Conservation (phyloP, 2,113 vertebrate genomes). For the Tiliqua scincoides region DNA sequence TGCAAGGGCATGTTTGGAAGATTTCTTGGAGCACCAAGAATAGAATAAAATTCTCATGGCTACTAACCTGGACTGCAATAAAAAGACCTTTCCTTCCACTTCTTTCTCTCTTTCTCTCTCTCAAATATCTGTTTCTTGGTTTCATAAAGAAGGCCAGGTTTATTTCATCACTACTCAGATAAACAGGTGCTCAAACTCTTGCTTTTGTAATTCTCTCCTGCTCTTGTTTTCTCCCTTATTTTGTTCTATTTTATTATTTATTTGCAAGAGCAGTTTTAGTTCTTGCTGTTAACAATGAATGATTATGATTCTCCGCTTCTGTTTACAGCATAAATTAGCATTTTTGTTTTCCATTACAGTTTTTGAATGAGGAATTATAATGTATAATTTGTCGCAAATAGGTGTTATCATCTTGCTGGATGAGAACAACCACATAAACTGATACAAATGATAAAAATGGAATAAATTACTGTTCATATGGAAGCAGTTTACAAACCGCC, state of each 20-base stretch:
- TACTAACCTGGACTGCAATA: conserved; percentile 1
- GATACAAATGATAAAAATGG: conserved; percentile 84
- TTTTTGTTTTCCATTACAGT: conserved; percentile 83
- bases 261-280: conserved; percentile 76
- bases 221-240: conserved; percentile 59
- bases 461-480: conserved; percentile 84
- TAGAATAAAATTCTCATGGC: not conserved
- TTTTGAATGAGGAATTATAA: conserved; percentile 85
- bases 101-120: conserved; percentile 38
- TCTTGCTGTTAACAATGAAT: conserved; percentile 84
- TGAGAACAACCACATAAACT: conserved; percentile 82
- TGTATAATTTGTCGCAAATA: conserved; percentile 87
- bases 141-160: conserved; percentile 49
- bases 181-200: conserved; percentile 20
- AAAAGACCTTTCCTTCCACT: conserved; percentile 42
- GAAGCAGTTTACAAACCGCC: conserved; percentile 82
- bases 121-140: conserved; percentile 29
- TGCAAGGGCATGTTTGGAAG: not conserved
- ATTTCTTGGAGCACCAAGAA: not conserved
- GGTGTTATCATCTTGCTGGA: conserved; percentile 85
- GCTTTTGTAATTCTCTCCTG: conserved; percentile 30
- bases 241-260: conserved; percentile 79
- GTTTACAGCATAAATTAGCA: conserved; percentile 85
- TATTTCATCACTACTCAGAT: conserved; percentile 39
- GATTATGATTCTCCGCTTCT: conserved; percentile 82